These are phyloP conservation scores for Darevskia mixta DNA, from an alignment of 2,797 vertebrate species.

Conservation along the genomic window DNA sequence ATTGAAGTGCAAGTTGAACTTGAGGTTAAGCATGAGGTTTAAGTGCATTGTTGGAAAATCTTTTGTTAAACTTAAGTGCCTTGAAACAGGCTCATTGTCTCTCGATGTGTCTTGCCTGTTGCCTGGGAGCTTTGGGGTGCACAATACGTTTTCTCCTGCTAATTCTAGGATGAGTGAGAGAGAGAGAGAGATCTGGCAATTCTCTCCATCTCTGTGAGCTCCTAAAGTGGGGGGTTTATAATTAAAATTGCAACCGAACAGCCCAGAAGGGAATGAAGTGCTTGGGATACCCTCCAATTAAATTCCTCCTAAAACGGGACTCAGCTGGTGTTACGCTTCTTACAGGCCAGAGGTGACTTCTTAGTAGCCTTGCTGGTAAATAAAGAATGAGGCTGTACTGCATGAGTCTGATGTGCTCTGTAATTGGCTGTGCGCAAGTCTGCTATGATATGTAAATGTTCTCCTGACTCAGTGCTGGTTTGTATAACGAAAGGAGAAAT, in stretches of 20 bases:
- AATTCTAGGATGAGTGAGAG: neutral
- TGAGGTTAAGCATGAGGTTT: neutral
- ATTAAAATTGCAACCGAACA: conserved; percentile 26
- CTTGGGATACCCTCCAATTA: neutral
- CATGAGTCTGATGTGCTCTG: neutral
- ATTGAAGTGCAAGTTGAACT: neutral
- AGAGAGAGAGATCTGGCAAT: neutral
- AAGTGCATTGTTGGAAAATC: neutral
- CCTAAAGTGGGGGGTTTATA: neutral
- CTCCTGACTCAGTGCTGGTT: neutral
- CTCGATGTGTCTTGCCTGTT: neutral
- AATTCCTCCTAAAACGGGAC: neutral
- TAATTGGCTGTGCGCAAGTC: conserved; percentile 20
- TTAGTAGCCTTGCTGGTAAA: conserved; percentile 19
- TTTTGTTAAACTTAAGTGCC: neutral
- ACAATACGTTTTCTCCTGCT: neutral
- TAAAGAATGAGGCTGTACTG: neutral
- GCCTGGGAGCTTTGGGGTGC: neutral
- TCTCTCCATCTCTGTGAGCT: neutral
- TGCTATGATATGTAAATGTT: neutral
- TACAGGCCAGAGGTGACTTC: conserved; percentile 49
- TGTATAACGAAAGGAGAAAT: neutral
- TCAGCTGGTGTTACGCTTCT: conserved; percentile 6
- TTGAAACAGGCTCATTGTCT: neutral
- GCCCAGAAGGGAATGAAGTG: neutral